Base-by-base conservation (phyloP, 1,140 invertebrate species). In the Dolichoris vasculosae region DNA sequence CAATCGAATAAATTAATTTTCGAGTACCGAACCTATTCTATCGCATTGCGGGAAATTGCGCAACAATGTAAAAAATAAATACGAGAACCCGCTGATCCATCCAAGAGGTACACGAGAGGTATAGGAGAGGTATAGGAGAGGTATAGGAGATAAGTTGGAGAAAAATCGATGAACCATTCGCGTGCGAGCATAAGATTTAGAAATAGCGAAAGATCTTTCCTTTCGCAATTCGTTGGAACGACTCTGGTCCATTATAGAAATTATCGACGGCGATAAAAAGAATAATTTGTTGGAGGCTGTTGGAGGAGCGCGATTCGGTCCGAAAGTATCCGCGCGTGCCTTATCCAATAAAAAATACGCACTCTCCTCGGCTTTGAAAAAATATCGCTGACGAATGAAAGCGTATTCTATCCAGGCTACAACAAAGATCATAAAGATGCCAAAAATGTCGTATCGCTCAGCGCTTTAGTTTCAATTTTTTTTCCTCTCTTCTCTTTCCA, bases 401-500 rank as follows among this genome's bases (percentile, higher is more conserved):
- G 75, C 40, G 69, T 55, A 75, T 51, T 76, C 84, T 81, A 85
- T 85, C 73, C 69, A 80, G 26, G 9, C 38, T 35, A 43, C 67
- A 69, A 78, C 80, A 46, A 82, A 55, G 85, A 32, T 73, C 76
- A 69, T 86, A 86, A 86, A 83, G 35, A 83, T 86, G 85, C 85
- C 85, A 86, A 86, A 86, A 83, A 86, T 73, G 73, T 78, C 32
- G 26, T 75, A 76, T 69, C 67, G 85, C 80, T 86, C 48, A 71
- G 78, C 71, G 71, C 75, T 86, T 82, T 77, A 86, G 80, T 64
- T 76, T 73, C 67, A 76, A 38, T 63, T 63, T 79, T 69, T 79
- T 76, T 40, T 15, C 32, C 69, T 9, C 13, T 23, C 59, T 51
- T 8, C n/a, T 9, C 67, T 23, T 0, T 55, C 69, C 11, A 51